Base-by-base conservation (phyloP, 2,888 invertebrate genomes). In the Ptilodon capucinus region DNA sequence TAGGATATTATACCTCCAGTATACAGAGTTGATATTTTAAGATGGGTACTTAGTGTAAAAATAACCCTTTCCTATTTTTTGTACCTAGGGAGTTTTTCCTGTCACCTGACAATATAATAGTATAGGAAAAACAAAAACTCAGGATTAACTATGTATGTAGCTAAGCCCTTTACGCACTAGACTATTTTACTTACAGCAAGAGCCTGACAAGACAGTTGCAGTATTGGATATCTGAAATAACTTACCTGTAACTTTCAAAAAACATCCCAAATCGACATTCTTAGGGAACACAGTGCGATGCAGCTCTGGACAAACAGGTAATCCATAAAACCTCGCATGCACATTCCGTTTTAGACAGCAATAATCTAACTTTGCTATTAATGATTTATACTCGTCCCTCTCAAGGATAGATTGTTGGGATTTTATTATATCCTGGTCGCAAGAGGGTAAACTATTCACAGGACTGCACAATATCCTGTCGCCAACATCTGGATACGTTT, bases 191-290 rank as follows among this genome's bases (percentile, higher is more conserved):
- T 6, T 16, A 32, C 11, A 16, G 16, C 19, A 32, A 11, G n/a
- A n/a, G n/a, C n/a, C n/a, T n/a, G n/a, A n/a, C n/a, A n/a, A n/a
- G n/a, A n/a, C n/a, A n/a, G n/a, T n/a, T n/a, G n/a, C n/a, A n/a
- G n/a, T n/a, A n/a, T n/a, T n/a, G n/a, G n/a, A n/a, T n/a, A n/a
- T n/a, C n/a, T 43, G 16, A 36, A 18, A 17, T 41, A 30, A 46
- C 64, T 62, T 88, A 87, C 95, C 95, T 72, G 94, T 93, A 21
- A 97, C 90, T 80, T 95, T 94, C 46, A 96, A 79, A 84, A 96
- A 95, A 65, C 92, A 92, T 59, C 94, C 94, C 63, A 94, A 83
- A 83, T 96, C 95, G 48, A 93, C 92, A 79, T 94, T 94, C 60
- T 92, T 92, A 0, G 96, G 96, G 67, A 96, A 93, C 35, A 91